Conservation (phyloP, 2,113 vertebrate species). For the Dipodomys stephensi region DNA sequence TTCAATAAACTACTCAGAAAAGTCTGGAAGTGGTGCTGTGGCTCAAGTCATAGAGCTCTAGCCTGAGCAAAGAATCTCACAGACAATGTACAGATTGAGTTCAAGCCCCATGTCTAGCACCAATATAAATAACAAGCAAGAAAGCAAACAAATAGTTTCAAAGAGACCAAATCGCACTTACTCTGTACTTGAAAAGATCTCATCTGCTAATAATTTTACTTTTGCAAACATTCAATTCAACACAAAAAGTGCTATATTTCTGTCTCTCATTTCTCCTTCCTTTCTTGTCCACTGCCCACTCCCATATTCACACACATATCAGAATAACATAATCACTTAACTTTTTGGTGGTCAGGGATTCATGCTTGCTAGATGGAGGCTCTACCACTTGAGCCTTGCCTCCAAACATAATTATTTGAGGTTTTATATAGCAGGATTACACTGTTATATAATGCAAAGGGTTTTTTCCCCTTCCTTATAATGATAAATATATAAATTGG, state of each 20-base stretch:
- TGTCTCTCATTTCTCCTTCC: background rate
- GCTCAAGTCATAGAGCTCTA: no score
- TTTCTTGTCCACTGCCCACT: background rate
- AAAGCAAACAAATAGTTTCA: background rate
- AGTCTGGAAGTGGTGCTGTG: no score
- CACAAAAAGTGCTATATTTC: background rate
- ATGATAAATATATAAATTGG: conserved; percentile 26
- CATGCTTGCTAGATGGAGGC: no score
- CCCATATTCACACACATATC: background rate
- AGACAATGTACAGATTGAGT: no score
- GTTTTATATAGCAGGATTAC: conserved; percentile 3
- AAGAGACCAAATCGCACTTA: background rate
- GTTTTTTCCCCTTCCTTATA: background rate
- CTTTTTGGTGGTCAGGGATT: background rate
- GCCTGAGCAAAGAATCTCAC: no score
- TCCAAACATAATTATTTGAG: background rate
- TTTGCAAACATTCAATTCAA: conserved; percentile 40
- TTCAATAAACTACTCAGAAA: no score
- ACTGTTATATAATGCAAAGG: background rate
- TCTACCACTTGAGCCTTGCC: no score
- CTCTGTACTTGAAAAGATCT: background rate
- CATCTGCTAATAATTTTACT: conserved; percentile 50
- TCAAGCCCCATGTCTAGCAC: no score
- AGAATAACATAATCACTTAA: conserved; percentile 8
- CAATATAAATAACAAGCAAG: no score